A percentile compares a stretch with the other conserved stretches of the same genome.
Conservation (phyloP, 2,888 invertebrate species). For the Meloe dianella region DNA sequence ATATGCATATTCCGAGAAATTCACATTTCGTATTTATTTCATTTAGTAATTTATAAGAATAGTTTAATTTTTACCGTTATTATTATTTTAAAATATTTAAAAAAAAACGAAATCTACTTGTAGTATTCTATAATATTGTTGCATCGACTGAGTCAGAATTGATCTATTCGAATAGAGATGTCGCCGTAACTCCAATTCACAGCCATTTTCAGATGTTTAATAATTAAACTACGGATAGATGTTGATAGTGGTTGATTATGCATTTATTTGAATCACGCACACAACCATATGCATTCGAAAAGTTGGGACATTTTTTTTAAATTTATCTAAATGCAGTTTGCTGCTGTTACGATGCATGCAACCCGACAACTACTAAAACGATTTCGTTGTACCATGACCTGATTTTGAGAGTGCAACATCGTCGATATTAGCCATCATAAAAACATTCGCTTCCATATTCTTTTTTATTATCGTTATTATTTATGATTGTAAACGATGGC, state of each 20-base stretch:
- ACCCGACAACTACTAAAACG: constrained; percentile 48
- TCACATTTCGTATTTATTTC: too few species aligned
- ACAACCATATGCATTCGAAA: constrained; percentile 24
- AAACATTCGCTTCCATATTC: constrained; percentile 45
- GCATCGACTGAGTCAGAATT: not conserved
- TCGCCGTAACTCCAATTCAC: not conserved
- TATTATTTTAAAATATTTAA: too few species aligned
- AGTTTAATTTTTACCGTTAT: too few species aligned
- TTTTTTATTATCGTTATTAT: not conserved
- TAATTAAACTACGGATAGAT: not conserved
- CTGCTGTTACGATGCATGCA: constrained; percentile 48
- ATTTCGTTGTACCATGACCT: constrained; percentile 60
- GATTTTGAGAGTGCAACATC: constrained; percentile 54
- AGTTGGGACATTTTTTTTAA: constrained; percentile 58
- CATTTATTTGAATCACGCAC: not conserved
- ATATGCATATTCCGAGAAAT: too few species aligned
- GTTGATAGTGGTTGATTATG: not conserved
- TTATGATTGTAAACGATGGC: not conserved
- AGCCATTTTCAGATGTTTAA: not conserved
- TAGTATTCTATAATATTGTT: not conserved
- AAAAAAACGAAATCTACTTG: too few species aligned
- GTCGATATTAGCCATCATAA: constrained; percentile 51
- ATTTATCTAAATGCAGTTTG: constrained; percentile 51
- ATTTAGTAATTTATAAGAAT: too few species aligned
- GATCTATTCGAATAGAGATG: not conserved